Conservation (phyloP, 2,888 invertebrate species). For the Platypus cylindrus region DNA sequence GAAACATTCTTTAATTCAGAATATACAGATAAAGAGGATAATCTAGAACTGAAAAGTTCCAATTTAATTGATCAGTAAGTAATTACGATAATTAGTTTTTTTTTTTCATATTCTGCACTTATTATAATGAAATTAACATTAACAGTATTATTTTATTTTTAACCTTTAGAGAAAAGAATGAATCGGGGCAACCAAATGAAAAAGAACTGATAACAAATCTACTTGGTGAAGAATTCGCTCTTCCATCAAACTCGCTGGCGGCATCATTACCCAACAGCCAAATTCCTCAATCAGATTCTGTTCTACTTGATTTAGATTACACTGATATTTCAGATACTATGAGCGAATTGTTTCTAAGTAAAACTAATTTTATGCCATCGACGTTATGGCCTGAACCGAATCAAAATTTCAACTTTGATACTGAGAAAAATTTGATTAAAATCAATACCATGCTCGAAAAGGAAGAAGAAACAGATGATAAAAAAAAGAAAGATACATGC, state of each 20-base stretch:
- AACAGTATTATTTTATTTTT: not conserved
- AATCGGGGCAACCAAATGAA: conserved; percentile 1
- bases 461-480: conserved; percentile 18
- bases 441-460: conserved; percentile 8
- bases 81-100: too few species aligned
- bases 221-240: conserved; percentile 30
- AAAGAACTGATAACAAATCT: conserved; percentile 21
- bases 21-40: conserved; percentile 41
- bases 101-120: conserved; percentile 1
- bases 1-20: conserved; percentile 46
- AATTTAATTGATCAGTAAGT: too few species aligned
- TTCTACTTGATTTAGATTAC: conserved; percentile 28
- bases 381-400: conserved; percentile 28
- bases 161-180: conserved; percentile 4
- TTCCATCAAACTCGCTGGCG: conserved; percentile 13
- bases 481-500: conserved; percentile 1
- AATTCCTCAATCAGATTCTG: conserved; percentile 23
- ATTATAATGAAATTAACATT: conserved; percentile 1
- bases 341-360: conserved; percentile 13
- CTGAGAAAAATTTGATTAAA: conserved; percentile 20
- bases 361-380: conserved; percentile 32
- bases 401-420: conserved; percentile 18
- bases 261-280: conserved; percentile 11
- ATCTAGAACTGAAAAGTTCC: too few species aligned
- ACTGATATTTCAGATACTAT: conserved; percentile 23